Evolutionary conservation across 2,888 invertebrate species (phyloP).

Genomic region (Andrena bucephala): DNA sequence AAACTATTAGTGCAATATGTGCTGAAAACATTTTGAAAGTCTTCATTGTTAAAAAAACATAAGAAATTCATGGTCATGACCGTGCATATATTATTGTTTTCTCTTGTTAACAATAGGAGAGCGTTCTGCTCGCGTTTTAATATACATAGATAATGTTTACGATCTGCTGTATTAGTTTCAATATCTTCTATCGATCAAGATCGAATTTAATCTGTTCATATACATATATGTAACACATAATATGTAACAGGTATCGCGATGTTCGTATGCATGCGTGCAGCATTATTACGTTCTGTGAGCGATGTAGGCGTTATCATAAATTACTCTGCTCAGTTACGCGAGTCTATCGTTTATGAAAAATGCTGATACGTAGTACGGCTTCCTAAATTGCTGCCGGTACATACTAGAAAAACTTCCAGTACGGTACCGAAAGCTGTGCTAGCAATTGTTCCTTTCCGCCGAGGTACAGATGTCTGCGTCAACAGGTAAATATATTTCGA

Average conservation of each 20-base stretch:
- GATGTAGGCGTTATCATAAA: constrained; percentile 38
- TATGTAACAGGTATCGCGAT: background rate
- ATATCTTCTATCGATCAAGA: constrained; percentile 11
- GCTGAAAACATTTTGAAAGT: background rate
- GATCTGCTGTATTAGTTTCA: background rate
- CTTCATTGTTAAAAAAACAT: constrained; percentile 5
- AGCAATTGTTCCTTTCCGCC: background rate
- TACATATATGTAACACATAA: background rate
- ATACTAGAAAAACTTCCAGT: constrained; percentile 29
- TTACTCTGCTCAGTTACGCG: constrained; percentile 1
- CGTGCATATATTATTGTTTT: background rate
- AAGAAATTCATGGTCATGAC: background rate
- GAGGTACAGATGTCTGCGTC: constrained; percentile 44
- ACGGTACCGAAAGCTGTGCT: background rate
- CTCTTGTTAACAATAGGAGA: background rate
- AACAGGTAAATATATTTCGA: constrained; percentile 50
- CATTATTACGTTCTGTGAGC: constrained; percentile 2
- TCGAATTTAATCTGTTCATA: constrained; percentile 25
- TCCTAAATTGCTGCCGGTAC: constrained; percentile 20
- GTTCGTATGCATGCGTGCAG: background rate
- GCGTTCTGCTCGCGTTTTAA: background rate
- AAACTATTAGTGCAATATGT: background rate
- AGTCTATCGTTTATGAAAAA: background rate
- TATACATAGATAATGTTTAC: background rate
- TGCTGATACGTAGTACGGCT: background rate